phyloP scores from a whole-genome alignment of 2,797 vertebrate genomes.

The Lycodopsis pacificus region DNA sequence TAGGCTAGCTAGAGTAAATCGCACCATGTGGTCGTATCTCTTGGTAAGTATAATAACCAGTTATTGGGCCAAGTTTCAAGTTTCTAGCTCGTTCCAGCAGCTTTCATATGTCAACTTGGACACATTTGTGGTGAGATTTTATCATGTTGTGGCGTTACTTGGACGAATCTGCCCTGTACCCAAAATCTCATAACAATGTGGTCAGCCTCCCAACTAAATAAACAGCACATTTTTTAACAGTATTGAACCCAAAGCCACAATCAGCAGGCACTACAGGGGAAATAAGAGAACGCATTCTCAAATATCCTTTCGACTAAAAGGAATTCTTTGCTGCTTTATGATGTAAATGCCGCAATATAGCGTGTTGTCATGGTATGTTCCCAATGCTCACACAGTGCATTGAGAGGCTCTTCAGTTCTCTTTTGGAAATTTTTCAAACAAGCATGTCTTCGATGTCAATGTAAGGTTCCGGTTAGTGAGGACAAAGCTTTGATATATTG shows the following conservation, averaged over 20 bases:
- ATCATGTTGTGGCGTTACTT: conserved; percentile 20
- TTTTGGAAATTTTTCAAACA: background rate
- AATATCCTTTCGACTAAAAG: background rate
- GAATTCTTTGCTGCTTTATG: background rate
- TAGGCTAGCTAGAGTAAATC: background rate
- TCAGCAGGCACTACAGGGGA: background rate
- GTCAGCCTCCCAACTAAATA: conserved; percentile 11
- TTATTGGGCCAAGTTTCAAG: background rate
- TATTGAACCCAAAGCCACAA: background rate
- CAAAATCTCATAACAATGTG: conserved; percentile 21
- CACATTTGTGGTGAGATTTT: conserved; percentile 13
- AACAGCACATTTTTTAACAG: background rate
- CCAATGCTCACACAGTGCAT: background rate
- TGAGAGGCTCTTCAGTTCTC: background rate
- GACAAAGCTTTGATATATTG: too few relatives aligned
- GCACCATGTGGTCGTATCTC: background rate
- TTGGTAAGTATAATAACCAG: background rate
- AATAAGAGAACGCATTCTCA: background rate
- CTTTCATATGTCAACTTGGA: background rate
- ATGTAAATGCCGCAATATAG: too few relatives aligned
- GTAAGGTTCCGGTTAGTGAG: background rate
- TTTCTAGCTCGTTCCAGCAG: background rate
- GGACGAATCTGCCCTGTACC: conserved; percentile 9
- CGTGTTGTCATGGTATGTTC: background rate
- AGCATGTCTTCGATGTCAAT: background rate